A percentile compares a stretch with the other conserved stretches of the same genome.
Evolutionary conservation across 2,113 vertebrate genomes (phyloP).

Genomic region (Gnathonemus longibarbis): DNA sequence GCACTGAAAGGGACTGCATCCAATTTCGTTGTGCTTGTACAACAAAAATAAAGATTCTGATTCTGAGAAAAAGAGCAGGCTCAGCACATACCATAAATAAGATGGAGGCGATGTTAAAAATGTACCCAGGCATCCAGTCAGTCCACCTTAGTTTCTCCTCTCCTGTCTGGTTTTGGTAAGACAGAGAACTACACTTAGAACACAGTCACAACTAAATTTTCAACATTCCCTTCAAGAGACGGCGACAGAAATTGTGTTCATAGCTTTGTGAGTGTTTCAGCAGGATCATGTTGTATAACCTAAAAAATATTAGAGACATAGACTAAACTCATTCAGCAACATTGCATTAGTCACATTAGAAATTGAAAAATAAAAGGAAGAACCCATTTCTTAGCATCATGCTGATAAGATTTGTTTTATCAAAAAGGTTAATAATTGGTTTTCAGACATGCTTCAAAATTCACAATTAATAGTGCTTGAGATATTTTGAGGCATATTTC

Average conservation of each 20-base stretch:
- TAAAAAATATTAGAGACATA: neutral
- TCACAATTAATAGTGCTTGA: neutral
- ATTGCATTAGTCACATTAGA: neutral
- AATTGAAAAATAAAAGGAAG: neutral
- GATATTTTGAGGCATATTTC: neutral
- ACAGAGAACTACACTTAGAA: neutral
- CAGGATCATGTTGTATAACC: neutral
- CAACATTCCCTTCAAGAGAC: neutral
- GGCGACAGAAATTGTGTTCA: neutral
- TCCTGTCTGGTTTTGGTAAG: constrained; percentile 49
- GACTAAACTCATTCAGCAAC: neutral
- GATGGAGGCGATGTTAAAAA: constrained; percentile 80
- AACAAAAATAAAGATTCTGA: too few species aligned
- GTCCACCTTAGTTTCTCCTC: constrained; percentile 80
- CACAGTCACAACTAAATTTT: neutral
- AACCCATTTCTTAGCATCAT: neutral
- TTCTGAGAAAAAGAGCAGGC: neutral
- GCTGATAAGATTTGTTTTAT: neutral
- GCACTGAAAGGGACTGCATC: too few species aligned
- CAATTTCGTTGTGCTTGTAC: too few species aligned
- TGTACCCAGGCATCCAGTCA: constrained; percentile 80
- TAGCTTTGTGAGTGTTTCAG: neutral
- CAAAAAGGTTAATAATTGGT: neutral
- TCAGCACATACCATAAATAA: constrained; percentile 77
- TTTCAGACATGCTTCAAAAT: neutral